Evolutionary conservation across 2,888 invertebrate genomes (phyloP).

Genomic region (Agrenia bidenticulata): DNA sequence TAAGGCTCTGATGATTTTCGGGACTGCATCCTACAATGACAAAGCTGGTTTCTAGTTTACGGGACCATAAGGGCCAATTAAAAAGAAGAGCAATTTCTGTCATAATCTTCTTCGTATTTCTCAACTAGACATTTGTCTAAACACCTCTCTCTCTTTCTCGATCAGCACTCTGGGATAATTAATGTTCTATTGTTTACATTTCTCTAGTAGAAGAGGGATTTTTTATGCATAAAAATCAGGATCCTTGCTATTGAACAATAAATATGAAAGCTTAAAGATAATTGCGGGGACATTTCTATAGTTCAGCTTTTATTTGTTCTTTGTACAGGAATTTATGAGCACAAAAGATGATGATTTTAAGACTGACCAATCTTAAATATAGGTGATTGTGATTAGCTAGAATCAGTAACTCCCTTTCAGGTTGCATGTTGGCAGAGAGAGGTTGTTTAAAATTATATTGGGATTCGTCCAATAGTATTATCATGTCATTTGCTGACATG

Average conservation of each 20-base stretch:
- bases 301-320: no score
- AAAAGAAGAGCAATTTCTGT: conserved; percentile 14
- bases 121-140: background rate
- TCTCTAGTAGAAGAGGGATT: conserved; percentile 15
- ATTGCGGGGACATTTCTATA: background rate
- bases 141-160: background rate
- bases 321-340: no score
- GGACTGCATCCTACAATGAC: conserved; percentile 7
- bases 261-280: background rate
- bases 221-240: background rate
- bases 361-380: no score
- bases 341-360: no score
- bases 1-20: conserved; percentile 7
- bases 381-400: no score
- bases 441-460: no score
- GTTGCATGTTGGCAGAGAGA: no score
- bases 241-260: no score
- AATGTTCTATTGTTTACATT: conserved; percentile 40
- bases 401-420: no score
- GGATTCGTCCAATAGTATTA: no score
- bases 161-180: conserved; percentile 23
- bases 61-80: conserved; percentile 18
- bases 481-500: no score
- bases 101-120: conserved; percentile 5
- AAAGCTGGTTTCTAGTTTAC: conserved; percentile 9